Conservation (phyloP, 2,113 vertebrate genomes). For the Zosterops lateralis region DNA sequence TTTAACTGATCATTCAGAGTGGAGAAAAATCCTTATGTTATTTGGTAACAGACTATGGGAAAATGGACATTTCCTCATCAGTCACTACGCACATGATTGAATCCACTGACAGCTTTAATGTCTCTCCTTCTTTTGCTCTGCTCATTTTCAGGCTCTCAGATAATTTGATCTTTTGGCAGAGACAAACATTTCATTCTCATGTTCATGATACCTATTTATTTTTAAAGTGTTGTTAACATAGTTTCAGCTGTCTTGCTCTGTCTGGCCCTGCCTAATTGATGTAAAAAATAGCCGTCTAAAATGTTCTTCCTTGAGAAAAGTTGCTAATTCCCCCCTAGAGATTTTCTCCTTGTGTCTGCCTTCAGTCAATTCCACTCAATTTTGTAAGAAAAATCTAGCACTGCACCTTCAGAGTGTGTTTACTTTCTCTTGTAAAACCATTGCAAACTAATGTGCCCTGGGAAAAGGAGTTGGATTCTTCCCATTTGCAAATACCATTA, state of each 20-base stretch:
- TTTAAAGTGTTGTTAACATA: background rate
- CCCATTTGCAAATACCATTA: constrained; percentile 26
- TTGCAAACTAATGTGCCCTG: background rate
- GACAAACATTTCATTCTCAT: background rate
- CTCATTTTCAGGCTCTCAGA: background rate
- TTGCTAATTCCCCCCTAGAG: background rate
- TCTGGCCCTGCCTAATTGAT: background rate
- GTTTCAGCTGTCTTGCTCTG: constrained; percentile 10
- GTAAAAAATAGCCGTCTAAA: background rate
- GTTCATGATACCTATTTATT: background rate
- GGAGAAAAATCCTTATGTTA: background rate
- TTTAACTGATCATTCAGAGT: background rate
- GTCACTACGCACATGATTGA: background rate
- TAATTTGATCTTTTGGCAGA: background rate
- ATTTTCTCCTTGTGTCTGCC: background rate
- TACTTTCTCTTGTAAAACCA: constrained; percentile 23
- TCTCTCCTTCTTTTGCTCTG: background rate
- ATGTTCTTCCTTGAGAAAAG: constrained; percentile 24
- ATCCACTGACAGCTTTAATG: background rate
- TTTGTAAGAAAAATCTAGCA: background rate
- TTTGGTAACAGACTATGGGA: background rate
- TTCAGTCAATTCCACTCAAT: background rate
- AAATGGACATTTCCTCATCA: background rate
- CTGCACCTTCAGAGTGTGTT: background rate
- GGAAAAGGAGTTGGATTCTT: constrained; percentile 20